Evolutionary conservation across 2,113 vertebrate species (phyloP).

Genomic region (Rutilus rutilus): DNA sequence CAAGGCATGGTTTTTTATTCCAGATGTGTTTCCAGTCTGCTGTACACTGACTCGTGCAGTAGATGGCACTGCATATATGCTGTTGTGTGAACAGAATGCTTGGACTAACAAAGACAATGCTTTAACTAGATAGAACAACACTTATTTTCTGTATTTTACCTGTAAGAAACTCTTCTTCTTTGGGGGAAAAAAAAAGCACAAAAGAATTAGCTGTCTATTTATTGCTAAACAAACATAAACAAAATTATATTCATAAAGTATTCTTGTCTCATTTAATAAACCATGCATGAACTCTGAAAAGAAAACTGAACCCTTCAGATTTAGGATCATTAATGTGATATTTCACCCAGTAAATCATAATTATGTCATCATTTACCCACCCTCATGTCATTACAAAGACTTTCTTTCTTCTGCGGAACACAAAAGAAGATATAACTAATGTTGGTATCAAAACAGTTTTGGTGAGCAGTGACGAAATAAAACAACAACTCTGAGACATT

Average conservation of each 20-base stretch:
- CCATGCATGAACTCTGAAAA: background rate
- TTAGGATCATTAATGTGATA: background rate
- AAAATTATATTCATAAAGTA: background rate
- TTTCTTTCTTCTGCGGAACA: background rate
- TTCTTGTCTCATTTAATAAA: background rate
- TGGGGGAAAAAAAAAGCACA: background rate
- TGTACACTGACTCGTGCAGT: slow-evolving; percentile 52
- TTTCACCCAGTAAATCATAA: background rate
- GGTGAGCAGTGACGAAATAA: background rate
- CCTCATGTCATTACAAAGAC: background rate
- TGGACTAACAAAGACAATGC: background rate
- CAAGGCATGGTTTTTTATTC: background rate
- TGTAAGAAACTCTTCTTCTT: background rate
- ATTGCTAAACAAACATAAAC: background rate
- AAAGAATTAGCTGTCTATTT: background rate
- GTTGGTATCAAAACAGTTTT: background rate
- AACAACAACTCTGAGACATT: background rate
- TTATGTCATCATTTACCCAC: background rate
- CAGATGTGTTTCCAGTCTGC: background rate
- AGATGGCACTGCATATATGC: slow-evolving; percentile 75
- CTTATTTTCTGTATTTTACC: background rate
- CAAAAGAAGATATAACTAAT: background rate
- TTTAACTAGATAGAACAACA: background rate
- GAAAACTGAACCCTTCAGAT: background rate
- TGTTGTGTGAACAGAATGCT: slow-evolving; percentile 27